Evolutionary conservation across 2,113 vertebrate species (phyloP).

Genomic region (Diadophis punctatus): DNA sequence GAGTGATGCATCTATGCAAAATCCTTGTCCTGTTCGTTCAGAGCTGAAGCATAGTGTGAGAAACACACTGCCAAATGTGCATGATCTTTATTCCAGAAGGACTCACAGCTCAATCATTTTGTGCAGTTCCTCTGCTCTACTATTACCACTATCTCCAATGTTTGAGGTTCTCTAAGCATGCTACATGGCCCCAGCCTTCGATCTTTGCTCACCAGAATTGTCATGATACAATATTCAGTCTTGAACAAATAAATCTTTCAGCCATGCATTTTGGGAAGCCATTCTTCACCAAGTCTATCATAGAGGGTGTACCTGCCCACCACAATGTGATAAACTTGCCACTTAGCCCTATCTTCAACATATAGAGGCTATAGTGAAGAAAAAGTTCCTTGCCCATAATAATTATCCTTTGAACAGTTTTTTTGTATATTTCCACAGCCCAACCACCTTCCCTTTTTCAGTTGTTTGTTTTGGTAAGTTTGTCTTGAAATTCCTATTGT

Average conservation of each 20-base stretch:
- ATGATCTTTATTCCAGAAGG: neutral
- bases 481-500: neutral
- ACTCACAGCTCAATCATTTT: neutral
- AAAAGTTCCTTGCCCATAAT: neutral
- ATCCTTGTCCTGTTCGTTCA: neutral
- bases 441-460: neutral
- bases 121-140: neutral
- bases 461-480: neutral
- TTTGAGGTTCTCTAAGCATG: neutral
- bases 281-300: neutral
- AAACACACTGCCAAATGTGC: neutral
- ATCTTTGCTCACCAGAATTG: neutral
- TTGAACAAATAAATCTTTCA: neutral
- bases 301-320: neutral
- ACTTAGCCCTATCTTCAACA: neutral
- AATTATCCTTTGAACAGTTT: neutral
- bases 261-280: neutral
- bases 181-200: neutral
- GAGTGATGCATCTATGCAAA: neutral
- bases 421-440: neutral
- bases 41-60: neutral
- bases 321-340: neutral
- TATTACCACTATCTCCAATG: neutral
- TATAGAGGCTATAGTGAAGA: neutral
- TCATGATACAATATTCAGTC: neutral